Base-by-base conservation (phyloP, 2,797 vertebrate genomes). In the Fistularia tabacaria region DNA sequence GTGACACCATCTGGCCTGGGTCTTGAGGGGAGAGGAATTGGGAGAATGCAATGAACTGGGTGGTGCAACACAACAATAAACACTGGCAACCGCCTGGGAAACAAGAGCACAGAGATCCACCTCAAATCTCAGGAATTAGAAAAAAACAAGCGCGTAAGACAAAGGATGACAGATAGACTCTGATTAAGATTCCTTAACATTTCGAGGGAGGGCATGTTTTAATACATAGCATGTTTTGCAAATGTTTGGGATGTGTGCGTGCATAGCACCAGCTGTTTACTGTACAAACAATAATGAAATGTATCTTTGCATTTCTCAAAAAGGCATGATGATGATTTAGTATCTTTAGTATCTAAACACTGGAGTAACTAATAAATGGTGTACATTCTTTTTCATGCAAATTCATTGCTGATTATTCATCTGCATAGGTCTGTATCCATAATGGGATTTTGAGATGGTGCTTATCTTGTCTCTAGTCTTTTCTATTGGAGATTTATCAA, bases 1-100 rank as follows among this genome's bases (percentile, higher is more conserved):
- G 72, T 86, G 82, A 87, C 79, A 87, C 86, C 89, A 89, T 86
- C 86, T 90, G 90, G 87, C 63, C 66, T 73, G 73, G 46, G 77
- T 58, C 73, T 57, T 59, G 57, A 52, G 66, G 48, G 42, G 66
- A 77, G 80, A 69, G 59, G 74, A 86, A 82, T 74, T 59, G 40
- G 40, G 69, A 52, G 53, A 51, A 68, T 54, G 62, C 59, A 38
- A 66, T 39, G 63, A 81, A 81, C 76, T 71, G 75, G 72, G 62
- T n/a, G 59, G 64, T 54, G 64, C 57, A 66, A 76, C 59, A 58
- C 69, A 67, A 76, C 71, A 81, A 76, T 74, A 82, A 85, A 81
- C 63, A 74, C 14, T 46, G 64, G n/a, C n/a, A n/a, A n/a, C n/a
- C n/a, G n/a, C 55, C 25, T 3, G 5, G 5, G 56, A 75, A 66